These are phyloP conservation scores for Ophonus ardosiacus DNA, from an alignment of 2,888 invertebrate species.

Conservation along the genomic window DNA sequence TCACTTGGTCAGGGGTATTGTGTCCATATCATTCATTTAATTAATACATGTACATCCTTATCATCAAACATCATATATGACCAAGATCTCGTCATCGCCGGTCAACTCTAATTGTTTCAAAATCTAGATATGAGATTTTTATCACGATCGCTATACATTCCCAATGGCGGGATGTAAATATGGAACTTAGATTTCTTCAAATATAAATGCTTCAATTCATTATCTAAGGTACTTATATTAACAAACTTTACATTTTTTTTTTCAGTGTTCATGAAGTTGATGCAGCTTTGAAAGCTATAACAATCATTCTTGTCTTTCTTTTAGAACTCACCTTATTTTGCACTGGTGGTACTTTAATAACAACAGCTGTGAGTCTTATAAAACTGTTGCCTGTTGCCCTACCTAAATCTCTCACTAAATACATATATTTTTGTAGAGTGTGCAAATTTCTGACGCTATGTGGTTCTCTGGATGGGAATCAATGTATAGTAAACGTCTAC, in stretches of 20 bases:
- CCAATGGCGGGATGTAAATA: no score
- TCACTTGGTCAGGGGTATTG: no score
- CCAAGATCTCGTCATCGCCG: no score
- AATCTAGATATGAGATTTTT: no score
- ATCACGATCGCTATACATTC: no score
- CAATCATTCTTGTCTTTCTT: background rate
- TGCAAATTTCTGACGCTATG: background rate
- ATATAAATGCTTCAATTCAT: no score
- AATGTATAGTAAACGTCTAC: background rate
- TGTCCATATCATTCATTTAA: no score
- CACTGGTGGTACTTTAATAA: conserved; percentile 7
- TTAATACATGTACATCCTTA: no score
- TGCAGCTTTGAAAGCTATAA: conserved; percentile 11
- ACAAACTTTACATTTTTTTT: background rate
- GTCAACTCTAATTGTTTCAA: no score
- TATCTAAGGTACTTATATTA: no score
- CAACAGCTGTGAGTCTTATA: conserved; percentile 13
- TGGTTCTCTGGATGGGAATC: conserved; percentile 3
- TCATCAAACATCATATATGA: no score
- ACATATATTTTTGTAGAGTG: conserved; percentile 11
- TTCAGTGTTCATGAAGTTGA: background rate
- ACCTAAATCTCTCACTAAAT: background rate
- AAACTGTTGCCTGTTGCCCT: background rate
- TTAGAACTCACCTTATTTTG: conserved; percentile 17
- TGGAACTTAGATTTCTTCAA: no score